Base-by-base conservation (phyloP, 2,797 vertebrate species). In the Phoebastria nigripes region DNA sequence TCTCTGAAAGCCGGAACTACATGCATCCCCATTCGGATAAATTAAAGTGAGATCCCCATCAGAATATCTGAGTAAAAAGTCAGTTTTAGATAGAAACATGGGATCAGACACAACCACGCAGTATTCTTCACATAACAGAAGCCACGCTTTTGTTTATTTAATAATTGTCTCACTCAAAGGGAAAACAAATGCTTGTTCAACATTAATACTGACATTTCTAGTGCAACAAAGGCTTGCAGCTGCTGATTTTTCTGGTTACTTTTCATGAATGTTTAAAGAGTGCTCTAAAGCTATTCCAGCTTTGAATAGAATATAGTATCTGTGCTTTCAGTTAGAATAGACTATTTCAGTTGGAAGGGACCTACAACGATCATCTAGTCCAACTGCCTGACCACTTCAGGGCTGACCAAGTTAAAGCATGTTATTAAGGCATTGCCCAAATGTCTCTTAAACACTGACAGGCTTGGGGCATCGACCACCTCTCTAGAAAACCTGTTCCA, bases 41-140 rank as follows among this genome's bases (percentile, higher is more conserved):
- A 98, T 99, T 77, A 99, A 97, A 82, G 98, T 99, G 93, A 99
- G 98, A 94, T 99, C 99, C 25, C 99, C 99, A 65, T 99, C 99
- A 0, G 99, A 99, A 61, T 99, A 99, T 26, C 99, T 99, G 59
- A 78, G 41, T 21, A 39, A 94, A 66, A 96, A 89, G 47, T 24
- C 49, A 67, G 61, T 65, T 94, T 94, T 58, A 93, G 83, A 92
- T 1, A 91, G 35, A 84, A 93, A 78, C 21, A 39, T 11, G 18
- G 11, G 9, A 73, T 88, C 71, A 94, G 77, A 86, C 33, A 94
- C 35, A 70, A 79, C 26, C 41, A 85, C 4, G 0, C 18, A 33
- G 39, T 42, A 37, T 28, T 82, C 61, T 67, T 70, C 63, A 87
- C 9, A 4, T 47, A 82, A 93, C 24, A 69, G 9, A 96, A 86